These are phyloP conservation scores for Pycnomerus fuliginosus DNA, from an alignment of 2,888 invertebrate genomes.

Conservation along the genomic window DNA sequence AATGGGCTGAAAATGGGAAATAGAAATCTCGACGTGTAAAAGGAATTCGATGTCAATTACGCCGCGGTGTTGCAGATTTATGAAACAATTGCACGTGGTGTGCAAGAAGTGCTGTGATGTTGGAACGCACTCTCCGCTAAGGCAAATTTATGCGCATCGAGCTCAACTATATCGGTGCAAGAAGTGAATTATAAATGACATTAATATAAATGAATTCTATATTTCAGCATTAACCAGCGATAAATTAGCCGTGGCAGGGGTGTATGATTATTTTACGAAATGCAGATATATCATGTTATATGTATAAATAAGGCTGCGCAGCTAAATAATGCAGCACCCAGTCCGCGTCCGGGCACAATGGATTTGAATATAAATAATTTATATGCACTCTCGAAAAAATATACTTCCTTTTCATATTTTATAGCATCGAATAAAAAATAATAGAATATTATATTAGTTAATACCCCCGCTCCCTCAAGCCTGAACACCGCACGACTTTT, in stretches of 20 bases:
- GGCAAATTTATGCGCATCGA: slow-evolving; percentile 36
- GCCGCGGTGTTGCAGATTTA: slow-evolving; percentile 6
- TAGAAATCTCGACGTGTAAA: slow-evolving; percentile 1
- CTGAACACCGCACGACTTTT: slow-evolving; percentile 44
- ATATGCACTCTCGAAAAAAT: slow-evolving; percentile 52
- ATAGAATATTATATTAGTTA: slow-evolving; percentile 56
- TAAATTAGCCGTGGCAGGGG: slow-evolving; percentile 43
- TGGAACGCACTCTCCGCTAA: no score
- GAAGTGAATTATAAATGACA: slow-evolving; percentile 38
- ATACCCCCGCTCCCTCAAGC: slow-evolving; percentile 45
- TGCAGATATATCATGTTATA: slow-evolving; percentile 44
- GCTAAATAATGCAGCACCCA: slow-evolving; percentile 44
- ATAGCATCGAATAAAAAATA: slow-evolving; percentile 50
- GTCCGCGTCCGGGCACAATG: slow-evolving; percentile 46
- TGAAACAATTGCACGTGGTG: slow-evolving; percentile 9
- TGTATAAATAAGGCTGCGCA: slow-evolving; percentile 40
- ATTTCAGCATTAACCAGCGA: slow-evolving; percentile 42
- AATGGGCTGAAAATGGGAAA: no score
- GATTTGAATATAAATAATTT: slow-evolving; percentile 52
- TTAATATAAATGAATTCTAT: slow-evolving; percentile 45
- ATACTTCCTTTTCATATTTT: slow-evolving; percentile 48
- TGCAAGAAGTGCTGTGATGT: slow-evolving; percentile 13
- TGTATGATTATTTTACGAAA: slow-evolving; percentile 43
- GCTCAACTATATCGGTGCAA: slow-evolving; percentile 32
- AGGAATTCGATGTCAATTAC: slow-evolving; percentile 13